Conservation (phyloP, 1,140 invertebrate genomes). For the Apis florea region DNA sequence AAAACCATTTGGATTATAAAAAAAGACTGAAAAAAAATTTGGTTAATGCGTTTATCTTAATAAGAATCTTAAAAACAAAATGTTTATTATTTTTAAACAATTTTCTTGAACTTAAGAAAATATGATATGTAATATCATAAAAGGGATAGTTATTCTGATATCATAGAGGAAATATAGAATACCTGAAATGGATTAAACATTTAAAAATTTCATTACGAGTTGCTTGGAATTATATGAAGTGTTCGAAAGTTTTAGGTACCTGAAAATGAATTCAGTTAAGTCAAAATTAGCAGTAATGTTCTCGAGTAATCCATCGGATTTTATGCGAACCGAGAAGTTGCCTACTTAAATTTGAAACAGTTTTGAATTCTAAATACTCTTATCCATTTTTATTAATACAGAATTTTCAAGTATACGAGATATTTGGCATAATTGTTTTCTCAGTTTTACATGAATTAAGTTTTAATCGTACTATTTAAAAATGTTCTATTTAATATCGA, state of each 20-base stretch:
- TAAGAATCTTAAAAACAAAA: neutral
- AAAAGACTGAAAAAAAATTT: no score
- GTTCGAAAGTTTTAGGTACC: slow-evolving; percentile 36
- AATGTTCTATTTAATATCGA: neutral
- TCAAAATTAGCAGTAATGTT: slow-evolving; percentile 46
- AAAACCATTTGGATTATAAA: no score
- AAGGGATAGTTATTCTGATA: neutral
- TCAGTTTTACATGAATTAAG: neutral
- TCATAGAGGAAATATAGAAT: neutral
- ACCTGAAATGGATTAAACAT: slow-evolving; percentile 12
- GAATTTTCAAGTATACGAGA: neutral
- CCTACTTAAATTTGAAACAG: slow-evolving; percentile 24
- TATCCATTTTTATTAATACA: slow-evolving; percentile 17
- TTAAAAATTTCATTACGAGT: slow-evolving; percentile 40
- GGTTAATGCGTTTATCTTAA: no score
- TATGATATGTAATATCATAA: no score
- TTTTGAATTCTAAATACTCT: slow-evolving; percentile 23
- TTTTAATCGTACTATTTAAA: neutral
- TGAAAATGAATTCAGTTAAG: slow-evolving; percentile 39
- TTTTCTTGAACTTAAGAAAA: neutral
- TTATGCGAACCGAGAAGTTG: slow-evolving; percentile 26
- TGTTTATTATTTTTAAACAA: neutral
- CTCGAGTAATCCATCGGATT: slow-evolving; percentile 46
- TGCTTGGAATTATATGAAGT: slow-evolving; percentile 28
- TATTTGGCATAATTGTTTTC: no score